Conservation (phyloP, 2,113 vertebrate genomes). For the pig (Sus scrofa) region DNA sequence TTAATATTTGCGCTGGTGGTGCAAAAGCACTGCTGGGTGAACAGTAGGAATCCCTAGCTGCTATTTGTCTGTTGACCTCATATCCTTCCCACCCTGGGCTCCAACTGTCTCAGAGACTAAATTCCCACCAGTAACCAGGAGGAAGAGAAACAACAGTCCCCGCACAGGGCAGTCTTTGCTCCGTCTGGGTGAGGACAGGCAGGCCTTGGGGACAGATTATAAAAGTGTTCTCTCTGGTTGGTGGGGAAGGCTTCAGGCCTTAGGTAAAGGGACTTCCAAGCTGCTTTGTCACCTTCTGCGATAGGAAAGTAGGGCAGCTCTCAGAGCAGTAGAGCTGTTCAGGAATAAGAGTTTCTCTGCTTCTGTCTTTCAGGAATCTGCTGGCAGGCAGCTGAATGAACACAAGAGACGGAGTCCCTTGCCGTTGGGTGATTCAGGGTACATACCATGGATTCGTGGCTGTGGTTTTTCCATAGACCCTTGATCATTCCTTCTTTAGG, state of each 20-base stretch:
- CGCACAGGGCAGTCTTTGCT: not conserved
- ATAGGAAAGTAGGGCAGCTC: not conserved
- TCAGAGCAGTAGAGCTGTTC: not conserved
- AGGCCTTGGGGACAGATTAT: not conserved
- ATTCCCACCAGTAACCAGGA: not conserved
- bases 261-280: not conserved
- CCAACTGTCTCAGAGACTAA: not conserved
- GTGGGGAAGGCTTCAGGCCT: not conserved
- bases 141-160: not conserved
- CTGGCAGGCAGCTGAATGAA: too few relatives aligned
- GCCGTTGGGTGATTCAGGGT: rapidly evolving
- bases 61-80: not conserved
- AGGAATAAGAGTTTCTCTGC: not conserved
- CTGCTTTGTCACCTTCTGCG: rapidly evolving
- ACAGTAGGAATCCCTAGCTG: too few relatives aligned
- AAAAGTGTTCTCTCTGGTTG: not conserved
- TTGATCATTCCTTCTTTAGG: constrained; percentile 98
- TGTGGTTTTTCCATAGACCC: constrained; percentile 98
- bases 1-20: too few relatives aligned
- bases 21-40: too few relatives aligned
- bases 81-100: not conserved
- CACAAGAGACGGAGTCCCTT: rapidly evolving
- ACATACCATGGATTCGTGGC: constrained; percentile 94
- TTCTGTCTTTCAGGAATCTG: not conserved
- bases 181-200: too few relatives aligned